Percentiles rank a stretch among this genome's conserved stretches.
These are phyloP conservation scores for Falco columbarius DNA, from an alignment of 2,797 vertebrate species.

Conservation along the genomic window DNA sequence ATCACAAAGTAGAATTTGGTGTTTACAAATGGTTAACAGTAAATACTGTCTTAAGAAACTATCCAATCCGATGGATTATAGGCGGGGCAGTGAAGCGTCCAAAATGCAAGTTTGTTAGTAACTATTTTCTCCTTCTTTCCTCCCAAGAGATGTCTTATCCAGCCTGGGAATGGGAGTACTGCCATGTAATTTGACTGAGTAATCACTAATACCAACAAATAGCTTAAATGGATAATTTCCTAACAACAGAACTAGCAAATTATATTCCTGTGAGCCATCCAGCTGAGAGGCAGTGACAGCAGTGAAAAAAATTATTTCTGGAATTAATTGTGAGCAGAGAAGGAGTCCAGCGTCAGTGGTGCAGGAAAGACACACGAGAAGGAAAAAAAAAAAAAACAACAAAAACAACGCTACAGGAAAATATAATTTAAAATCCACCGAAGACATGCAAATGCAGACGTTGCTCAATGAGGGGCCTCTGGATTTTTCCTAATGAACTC, in stretches of 20 bases:
- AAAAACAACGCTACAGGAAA: neutral
- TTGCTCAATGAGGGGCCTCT: neutral
- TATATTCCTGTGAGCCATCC: neutral
- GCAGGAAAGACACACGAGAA: neutral
- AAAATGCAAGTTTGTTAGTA: neutral
- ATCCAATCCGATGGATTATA: neutral
- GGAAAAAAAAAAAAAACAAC: too few species aligned
- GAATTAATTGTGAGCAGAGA: neutral
- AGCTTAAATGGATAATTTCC: neutral
- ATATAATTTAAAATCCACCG: neutral
- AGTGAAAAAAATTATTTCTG: neutral
- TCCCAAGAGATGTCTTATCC: neutral
- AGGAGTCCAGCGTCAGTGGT: neutral
- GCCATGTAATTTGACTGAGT: neutral
- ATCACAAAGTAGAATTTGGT: neutral
- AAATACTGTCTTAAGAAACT: neutral
- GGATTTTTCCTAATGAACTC: constrained; percentile 15
- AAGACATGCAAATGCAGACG: neutral
- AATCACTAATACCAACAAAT: neutral
- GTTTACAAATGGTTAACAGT: neutral
- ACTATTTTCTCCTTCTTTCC: neutral
- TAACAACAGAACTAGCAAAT: neutral
- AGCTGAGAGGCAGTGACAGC: neutral
- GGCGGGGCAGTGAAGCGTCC: neutral
- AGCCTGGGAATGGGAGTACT: neutral